phyloP scores from a whole-genome alignment of 2,113 vertebrate genomes.

The Callipepla squamata region DNA sequence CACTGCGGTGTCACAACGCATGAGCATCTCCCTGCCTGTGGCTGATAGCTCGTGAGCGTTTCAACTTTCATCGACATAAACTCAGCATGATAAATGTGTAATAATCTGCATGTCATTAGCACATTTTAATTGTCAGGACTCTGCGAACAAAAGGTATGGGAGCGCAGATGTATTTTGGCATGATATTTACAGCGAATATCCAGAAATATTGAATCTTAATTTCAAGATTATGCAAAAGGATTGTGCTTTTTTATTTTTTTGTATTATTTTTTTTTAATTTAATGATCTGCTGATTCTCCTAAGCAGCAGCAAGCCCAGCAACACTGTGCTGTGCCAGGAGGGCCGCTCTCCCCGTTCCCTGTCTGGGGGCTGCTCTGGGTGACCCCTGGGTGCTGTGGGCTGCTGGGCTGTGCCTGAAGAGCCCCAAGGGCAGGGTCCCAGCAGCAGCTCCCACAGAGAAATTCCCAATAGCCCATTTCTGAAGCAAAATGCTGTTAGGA shows the following conservation, averaged over 20 bases:
- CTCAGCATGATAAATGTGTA: background rate
- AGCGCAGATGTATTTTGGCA: background rate
- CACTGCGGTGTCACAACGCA: background rate
- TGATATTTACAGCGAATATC: background rate
- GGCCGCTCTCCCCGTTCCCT: too few species aligned
- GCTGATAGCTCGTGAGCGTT: background rate
- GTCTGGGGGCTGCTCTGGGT: background rate
- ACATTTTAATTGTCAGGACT: constrained; percentile 47
- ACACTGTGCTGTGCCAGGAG: fast-evolving
- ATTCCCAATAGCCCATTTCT: background rate
- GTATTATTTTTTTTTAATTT: background rate
- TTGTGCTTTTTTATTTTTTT: too few species aligned
- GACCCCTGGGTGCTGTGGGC: background rate
- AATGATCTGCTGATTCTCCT: background rate
- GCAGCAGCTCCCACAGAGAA: background rate
- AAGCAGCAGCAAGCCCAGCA: background rate
- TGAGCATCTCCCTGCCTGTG: background rate
- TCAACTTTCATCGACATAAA: constrained; percentile 17
- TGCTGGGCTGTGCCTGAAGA: background rate
- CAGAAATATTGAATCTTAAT: background rate
- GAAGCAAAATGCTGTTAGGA: background rate
- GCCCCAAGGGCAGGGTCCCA: background rate
- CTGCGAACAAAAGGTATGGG: constrained; percentile 15
- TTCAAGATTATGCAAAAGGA: background rate
- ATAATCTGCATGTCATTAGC: constrained; percentile 58